Evolutionary conservation across 1,140 invertebrate species (phyloP).

Genomic region (Drosophila kanapiae): DNA sequence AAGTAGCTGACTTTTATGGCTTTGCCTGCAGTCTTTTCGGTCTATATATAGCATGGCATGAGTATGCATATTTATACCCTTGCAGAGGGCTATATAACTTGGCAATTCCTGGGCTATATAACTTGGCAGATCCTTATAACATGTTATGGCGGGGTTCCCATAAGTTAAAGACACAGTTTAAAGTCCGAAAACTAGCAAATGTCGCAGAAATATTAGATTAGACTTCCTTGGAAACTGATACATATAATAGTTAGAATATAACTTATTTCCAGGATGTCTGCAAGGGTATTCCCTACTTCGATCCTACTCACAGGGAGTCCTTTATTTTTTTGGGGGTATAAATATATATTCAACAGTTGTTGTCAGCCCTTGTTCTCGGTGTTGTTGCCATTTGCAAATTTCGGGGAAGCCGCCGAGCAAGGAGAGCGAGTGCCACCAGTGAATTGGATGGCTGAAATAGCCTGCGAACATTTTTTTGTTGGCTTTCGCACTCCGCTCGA

Average conservation of each 20-base stretch:
- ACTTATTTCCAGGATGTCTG: too few species aligned
- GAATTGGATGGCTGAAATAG: constrained; percentile 70
- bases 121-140: background rate
- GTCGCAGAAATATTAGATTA: background rate
- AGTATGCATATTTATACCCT: constrained; percentile 17
- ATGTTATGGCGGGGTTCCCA: background rate
- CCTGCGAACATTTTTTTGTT: constrained; percentile 53
- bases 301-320: background rate
- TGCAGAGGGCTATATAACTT: constrained; percentile 9
- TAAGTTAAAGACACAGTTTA: background rate
- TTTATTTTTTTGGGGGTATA: constrained; percentile 10
- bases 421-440: constrained; percentile 35
- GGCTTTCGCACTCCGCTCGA: constrained; percentile 28
- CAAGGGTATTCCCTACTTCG: constrained; percentile 2
- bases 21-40: constrained; percentile 48
- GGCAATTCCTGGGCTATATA: constrained; percentile 2
- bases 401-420: constrained; percentile 2
- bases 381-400: constrained; percentile 63
- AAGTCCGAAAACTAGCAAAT: background rate
- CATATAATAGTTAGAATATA: background rate
- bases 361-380: constrained; percentile 41
- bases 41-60: constrained; percentile 15
- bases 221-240: background rate
- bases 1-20: constrained; percentile 78
- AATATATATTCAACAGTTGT: constrained; percentile 75